Percentiles rank a stretch among this genome's conserved stretches.
Conservation (phyloP, 2,113 vertebrate genomes). For the Ovibos moschatus region DNA sequence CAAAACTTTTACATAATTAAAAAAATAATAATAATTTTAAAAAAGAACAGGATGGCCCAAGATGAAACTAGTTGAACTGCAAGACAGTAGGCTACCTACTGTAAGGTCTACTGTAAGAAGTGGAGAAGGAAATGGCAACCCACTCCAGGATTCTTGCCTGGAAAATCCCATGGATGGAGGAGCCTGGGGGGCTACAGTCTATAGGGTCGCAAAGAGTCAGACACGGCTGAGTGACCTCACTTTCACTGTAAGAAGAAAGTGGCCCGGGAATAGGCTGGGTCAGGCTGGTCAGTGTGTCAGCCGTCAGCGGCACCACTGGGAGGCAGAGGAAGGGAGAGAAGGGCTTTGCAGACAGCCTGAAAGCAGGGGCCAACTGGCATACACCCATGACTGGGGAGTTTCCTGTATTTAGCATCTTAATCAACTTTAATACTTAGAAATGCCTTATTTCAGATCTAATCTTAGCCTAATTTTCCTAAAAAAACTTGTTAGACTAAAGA, state of each 20-base stretch:
- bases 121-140: not conserved
- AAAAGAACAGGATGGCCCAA: not conserved
- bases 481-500: not conserved
- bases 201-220: not conserved
- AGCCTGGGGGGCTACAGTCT: not conserved
- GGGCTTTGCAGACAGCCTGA: not conserved
- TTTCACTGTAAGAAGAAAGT: not conserved
- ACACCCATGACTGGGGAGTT: not conserved
- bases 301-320: not conserved
- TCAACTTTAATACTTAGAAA: not conserved
- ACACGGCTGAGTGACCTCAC: not conserved
- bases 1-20: not conserved
- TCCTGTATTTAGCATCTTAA: not conserved
- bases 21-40: not conserved
- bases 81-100: not conserved
- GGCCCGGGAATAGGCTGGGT: fast-evolving
- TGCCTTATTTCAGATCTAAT: not conserved
- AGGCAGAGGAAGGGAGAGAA: not conserved
- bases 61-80: not conserved
- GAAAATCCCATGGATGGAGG: not conserved
- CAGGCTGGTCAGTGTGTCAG: not conserved
- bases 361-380: not conserved
- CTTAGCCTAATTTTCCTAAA: not conserved
- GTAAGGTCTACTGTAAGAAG: not conserved
- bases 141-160: not conserved